A percentile compares a stretch with the other conserved stretches of the same genome.
phyloP scores from a whole-genome alignment of 2,888 invertebrate species.

The Globia sparganii region DNA sequence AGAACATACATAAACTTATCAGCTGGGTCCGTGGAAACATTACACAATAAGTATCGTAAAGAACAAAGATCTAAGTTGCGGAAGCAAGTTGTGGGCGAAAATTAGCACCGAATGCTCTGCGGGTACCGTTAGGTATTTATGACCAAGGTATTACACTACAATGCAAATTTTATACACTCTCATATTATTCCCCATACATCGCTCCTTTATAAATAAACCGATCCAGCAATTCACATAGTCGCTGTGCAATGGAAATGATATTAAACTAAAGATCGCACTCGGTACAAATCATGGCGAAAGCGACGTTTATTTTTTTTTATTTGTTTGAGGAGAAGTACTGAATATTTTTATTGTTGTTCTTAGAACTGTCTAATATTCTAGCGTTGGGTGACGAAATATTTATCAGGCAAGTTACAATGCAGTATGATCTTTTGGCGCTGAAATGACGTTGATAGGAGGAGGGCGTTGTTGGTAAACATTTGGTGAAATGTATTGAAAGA shows the following conservation, averaged over 20 bases:
- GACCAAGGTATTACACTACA: constrained; percentile 50
- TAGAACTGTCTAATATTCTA: constrained; percentile 4
- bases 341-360: constrained; percentile 30
- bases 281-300: constrained; percentile 20
- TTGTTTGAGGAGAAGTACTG: constrained; percentile 23
- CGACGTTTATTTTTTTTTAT: constrained; percentile 7
- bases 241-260: constrained; percentile 46
- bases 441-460: not conserved
- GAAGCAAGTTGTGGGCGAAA: constrained; percentile 41
- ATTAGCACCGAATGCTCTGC: constrained; percentile 52
- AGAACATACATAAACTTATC: constrained; percentile 1
- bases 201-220: constrained; percentile 40
- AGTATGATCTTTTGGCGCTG: not conserved
- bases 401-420: not conserved
- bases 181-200: constrained; percentile 48
- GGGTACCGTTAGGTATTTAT: constrained; percentile 70
- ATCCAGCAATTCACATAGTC: constrained; percentile 7
- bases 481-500: not conserved
- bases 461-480: not conserved
- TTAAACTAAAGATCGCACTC: constrained; percentile 10
- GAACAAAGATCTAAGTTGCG: constrained; percentile 39
- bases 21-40: constrained; percentile 7
- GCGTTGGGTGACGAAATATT: not conserved
- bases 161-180: constrained; percentile 44
- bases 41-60: constrained; percentile 14